Evolutionary conservation across 2,888 invertebrate genomes (phyloP).

Genomic region (Melanophora roralis): DNA sequence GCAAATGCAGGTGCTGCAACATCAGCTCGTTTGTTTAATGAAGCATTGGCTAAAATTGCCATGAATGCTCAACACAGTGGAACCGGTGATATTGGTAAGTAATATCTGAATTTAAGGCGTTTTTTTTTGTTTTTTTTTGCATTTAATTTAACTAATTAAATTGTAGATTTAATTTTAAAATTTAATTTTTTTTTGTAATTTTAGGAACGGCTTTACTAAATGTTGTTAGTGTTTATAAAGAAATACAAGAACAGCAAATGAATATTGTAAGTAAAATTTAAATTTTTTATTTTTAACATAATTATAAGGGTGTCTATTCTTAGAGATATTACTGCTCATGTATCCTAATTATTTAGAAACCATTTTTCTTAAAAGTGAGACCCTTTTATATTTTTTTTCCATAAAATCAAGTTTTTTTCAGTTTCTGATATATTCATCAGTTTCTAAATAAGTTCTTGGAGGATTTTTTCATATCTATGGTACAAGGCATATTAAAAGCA

Average conservation of each 20-base stretch:
- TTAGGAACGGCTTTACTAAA: slow-evolving; percentile 92
- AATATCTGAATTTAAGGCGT: slow-evolving; percentile 2
- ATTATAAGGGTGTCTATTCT: no score
- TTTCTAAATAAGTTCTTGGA: no score
- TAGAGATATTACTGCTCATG: no score
- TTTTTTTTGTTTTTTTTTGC: slow-evolving; percentile 5
- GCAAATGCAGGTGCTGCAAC: slow-evolving; percentile 87
- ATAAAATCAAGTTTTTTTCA: no score
- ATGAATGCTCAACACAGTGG: slow-evolving; percentile 94
- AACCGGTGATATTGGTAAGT: slow-evolving; percentile 91
- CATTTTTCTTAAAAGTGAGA: no score
- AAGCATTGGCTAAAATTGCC: slow-evolving; percentile 91
- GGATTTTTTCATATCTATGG: no score
- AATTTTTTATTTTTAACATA: no score
- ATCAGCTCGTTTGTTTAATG: slow-evolving; percentile 91
- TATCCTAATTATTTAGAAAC: no score
- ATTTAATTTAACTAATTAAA: slow-evolving; percentile 17
- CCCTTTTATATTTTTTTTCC: no score
- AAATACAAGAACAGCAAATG: slow-evolving; percentile 96
- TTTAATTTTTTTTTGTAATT: slow-evolving; percentile 10
- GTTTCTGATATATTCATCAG: no score
- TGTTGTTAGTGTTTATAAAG: slow-evolving; percentile 94
- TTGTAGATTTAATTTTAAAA: slow-evolving; percentile 14
- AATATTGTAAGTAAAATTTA: slow-evolving; percentile 88
- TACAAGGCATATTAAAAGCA: no score